Evolutionary conservation across 2,113 vertebrate genomes (phyloP).

Genomic region (Sylvia atricapilla): DNA sequence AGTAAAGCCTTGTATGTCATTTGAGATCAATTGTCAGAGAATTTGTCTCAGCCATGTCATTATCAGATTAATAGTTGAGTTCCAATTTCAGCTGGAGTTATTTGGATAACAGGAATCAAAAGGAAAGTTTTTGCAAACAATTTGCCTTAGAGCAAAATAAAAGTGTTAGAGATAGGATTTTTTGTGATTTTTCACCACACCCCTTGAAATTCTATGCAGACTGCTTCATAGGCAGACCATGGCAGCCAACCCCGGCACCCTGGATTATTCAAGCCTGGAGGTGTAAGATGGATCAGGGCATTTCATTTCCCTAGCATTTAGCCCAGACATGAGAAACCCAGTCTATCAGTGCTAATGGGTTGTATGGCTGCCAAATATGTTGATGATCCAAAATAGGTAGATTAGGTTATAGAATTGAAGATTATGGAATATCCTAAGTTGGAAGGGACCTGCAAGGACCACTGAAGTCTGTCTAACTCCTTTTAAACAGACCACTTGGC

Average conservation of each 20-base stretch:
- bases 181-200: constrained; percentile 58
- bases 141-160: constrained; percentile 75
- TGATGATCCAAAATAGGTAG: neutral
- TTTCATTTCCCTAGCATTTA: neutral
- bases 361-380: neutral
- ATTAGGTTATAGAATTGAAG: neutral
- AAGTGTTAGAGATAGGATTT: constrained; percentile 43
- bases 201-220: constrained; percentile 60
- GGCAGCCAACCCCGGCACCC: neutral
- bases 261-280: constrained; percentile 3
- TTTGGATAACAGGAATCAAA: constrained; percentile 83
- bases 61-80: constrained; percentile 82
- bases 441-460: neutral
- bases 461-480: neutral
- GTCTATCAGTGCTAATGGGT: neutral
- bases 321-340: neutral
- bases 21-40: constrained; percentile 76
- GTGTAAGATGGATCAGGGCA: neutral
- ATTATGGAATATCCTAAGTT: neutral
- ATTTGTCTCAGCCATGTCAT: constrained; percentile 76
- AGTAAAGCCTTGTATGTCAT: constrained; percentile 75
- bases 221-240: neutral
- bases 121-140: constrained; percentile 74
- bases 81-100: constrained; percentile 79
- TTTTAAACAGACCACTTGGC: neutral